These are phyloP conservation scores for Hippasteria phrygiana DNA, from an alignment of 53 echinoderm and acorn worm genomes.

Conservation along the genomic window DNA sequence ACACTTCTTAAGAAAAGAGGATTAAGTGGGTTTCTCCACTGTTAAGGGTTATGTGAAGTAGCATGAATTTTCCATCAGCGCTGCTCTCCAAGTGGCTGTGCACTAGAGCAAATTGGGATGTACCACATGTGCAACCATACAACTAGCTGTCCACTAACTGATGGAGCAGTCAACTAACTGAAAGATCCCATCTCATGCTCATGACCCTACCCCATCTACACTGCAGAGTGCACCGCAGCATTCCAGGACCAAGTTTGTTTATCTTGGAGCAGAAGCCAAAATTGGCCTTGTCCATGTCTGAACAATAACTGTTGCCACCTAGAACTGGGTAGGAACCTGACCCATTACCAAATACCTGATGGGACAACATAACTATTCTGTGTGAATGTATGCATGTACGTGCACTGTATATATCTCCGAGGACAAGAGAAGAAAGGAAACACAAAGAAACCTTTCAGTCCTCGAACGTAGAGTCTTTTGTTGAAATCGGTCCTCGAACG, in stretches of 20 bases:
- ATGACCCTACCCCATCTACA: conserved; percentile 26
- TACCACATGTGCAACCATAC: not conserved
- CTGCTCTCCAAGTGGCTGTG: conserved; percentile 13
- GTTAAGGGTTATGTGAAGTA: conserved; percentile 9
- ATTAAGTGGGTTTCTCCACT: not conserved
- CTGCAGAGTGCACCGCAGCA: conserved; percentile 21
- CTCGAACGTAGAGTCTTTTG: no score
- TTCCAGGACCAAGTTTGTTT: conserved; percentile 45
- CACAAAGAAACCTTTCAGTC: no score
- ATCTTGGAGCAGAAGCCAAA: conserved; percentile 28
- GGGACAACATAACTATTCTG: no score
- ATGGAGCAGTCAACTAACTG: conserved; percentile 10
- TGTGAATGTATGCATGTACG: no score
- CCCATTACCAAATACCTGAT: no score
- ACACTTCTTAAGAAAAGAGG: conserved; percentile 35
- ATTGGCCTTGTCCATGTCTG: not conserved
- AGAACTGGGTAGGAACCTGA: not conserved
- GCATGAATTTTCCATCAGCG: conserved; percentile 44
- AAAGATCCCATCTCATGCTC: conserved; percentile 39
- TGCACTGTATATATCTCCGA: no score
- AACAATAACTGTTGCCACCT: conserved; percentile 35
- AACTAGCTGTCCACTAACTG: no score
- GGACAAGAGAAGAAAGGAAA: no score
- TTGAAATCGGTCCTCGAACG: no score
- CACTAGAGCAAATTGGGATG: not conserved